phyloP scores from a whole-genome alignment of 2,113 vertebrate genomes.

The Atractosteus spatula region DNA sequence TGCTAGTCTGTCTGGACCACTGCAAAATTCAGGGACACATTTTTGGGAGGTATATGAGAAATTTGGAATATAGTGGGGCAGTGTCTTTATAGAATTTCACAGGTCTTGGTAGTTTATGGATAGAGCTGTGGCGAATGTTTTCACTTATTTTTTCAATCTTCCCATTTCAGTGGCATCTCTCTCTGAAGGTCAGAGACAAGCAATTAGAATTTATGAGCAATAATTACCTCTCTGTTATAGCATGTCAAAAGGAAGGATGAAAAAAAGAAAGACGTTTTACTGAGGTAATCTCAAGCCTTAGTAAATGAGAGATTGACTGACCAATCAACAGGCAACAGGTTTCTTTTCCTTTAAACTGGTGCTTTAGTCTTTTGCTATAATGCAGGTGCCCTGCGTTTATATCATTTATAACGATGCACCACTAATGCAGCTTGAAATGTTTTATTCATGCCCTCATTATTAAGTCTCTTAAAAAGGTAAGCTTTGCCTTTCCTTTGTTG shows the following conservation, averaged over 20 bases:
- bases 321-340: not conserved
- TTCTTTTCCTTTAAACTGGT: slow-evolving; percentile 66
- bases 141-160: not conserved
- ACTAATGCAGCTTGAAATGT: slow-evolving; percentile 74
- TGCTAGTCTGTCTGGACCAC: too few relatives aligned
- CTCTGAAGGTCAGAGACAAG: not conserved
- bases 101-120: too few relatives aligned
- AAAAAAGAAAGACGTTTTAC: not conserved
- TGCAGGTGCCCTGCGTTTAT: slow-evolving; percentile 61
- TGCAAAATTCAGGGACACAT: too few relatives aligned
- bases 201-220: not conserved
- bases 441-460: slow-evolving; percentile 82
- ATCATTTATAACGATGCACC: slow-evolving; percentile 75
- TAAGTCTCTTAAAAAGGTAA: slow-evolving; percentile 81
- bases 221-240: not conserved
- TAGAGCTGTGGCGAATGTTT: too few relatives aligned
- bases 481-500: slow-evolving; percentile 48
- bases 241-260: not conserved
- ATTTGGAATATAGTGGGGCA: too few relatives aligned
- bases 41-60: too few relatives aligned
- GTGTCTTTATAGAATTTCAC: too few relatives aligned
- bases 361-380: slow-evolving; percentile 77
- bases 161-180: not conserved
- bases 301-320: not conserved
- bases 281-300: not conserved